phyloP scores from a whole-genome alignment of 1,140 invertebrate species.

The Aplysia californica region DNA sequence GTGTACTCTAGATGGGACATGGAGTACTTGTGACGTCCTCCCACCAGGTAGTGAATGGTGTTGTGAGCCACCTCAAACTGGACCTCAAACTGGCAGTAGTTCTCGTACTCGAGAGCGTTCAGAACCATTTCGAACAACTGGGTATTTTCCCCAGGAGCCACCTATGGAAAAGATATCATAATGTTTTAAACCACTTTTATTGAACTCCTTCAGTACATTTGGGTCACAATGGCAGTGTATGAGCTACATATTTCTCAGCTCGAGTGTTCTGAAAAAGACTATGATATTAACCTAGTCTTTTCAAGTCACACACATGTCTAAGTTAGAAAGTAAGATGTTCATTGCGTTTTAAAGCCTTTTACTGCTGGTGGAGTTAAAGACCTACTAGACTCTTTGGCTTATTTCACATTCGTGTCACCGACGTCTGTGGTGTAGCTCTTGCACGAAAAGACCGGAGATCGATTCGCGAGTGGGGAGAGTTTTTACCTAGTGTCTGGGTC shows the following conservation, averaged over 20 bases:
- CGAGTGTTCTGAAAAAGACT: background rate
- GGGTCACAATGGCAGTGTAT: background rate
- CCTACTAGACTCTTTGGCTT: too few relatives aligned
- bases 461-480: too few relatives aligned
- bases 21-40: slow-evolving; percentile 32
- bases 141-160: slow-evolving; percentile 6
- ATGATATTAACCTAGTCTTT: background rate
- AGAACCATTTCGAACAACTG: slow-evolving; percentile 25
- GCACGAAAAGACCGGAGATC: too few relatives aligned
- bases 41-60: slow-evolving; percentile 41
- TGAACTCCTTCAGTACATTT: too few relatives aligned
- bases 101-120: slow-evolving; percentile 26
- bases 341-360: too few relatives aligned
- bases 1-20: slow-evolving; percentile 42
- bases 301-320: background rate
- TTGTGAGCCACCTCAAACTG: slow-evolving; percentile 45
- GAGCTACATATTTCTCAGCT: background rate
- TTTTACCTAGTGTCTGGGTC: too few relatives aligned
- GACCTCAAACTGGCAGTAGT: slow-evolving; percentile 32
- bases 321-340: background rate
- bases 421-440: too few relatives aligned
- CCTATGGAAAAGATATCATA: too few relatives aligned
- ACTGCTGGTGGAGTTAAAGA: too few relatives aligned
- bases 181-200: too few relatives aligned
- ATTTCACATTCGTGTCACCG: too few relatives aligned